Evolutionary conservation across 2,888 invertebrate genomes (phyloP).

Genomic region (Sceliomorpha sp.): DNA sequence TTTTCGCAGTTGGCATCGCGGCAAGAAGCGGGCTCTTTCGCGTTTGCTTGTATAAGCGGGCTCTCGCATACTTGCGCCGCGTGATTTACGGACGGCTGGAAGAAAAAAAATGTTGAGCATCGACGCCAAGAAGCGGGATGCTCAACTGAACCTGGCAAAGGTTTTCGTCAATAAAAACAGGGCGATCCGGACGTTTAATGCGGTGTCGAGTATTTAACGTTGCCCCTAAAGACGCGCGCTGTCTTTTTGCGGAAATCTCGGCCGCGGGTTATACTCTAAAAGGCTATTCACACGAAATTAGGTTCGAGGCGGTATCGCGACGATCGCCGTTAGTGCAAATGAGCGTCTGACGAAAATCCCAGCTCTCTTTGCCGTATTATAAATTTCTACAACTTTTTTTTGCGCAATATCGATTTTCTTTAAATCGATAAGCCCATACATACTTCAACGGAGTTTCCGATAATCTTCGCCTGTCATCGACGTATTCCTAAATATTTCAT

Average conservation of each 20-base stretch:
- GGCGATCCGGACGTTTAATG: slow-evolving; percentile 38
- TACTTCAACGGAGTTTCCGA: no score
- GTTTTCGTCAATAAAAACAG: slow-evolving; percentile 52
- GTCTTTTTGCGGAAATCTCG: slow-evolving; percentile 41
- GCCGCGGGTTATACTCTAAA: no score
- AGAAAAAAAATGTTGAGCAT: slow-evolving; percentile 46
- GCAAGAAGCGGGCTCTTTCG: slow-evolving; percentile 21
- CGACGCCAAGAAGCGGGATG: slow-evolving; percentile 44
- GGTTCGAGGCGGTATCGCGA: no score
- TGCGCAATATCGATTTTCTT: no score
- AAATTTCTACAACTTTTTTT: no score
- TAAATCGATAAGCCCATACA: no score
- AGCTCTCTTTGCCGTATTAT: no score
- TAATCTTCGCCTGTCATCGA: no score
- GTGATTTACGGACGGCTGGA: slow-evolving; percentile 41
- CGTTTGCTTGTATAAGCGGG: slow-evolving; percentile 33
- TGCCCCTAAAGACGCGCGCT: slow-evolving; percentile 27
- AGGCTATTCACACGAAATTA: no score
- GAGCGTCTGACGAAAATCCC: no score
- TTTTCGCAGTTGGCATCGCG: slow-evolving; percentile 31
- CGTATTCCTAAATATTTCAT: no score
- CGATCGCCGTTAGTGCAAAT: no score
- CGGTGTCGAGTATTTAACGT: slow-evolving; percentile 44
- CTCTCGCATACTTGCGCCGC: slow-evolving; percentile 46
- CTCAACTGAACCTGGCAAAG: slow-evolving; percentile 40